A percentile compares a stretch with the other conserved stretches of the same genome.
phyloP scores from a whole-genome alignment of 2,888 invertebrate species.

The Caenorhabditis parvicauda region DNA sequence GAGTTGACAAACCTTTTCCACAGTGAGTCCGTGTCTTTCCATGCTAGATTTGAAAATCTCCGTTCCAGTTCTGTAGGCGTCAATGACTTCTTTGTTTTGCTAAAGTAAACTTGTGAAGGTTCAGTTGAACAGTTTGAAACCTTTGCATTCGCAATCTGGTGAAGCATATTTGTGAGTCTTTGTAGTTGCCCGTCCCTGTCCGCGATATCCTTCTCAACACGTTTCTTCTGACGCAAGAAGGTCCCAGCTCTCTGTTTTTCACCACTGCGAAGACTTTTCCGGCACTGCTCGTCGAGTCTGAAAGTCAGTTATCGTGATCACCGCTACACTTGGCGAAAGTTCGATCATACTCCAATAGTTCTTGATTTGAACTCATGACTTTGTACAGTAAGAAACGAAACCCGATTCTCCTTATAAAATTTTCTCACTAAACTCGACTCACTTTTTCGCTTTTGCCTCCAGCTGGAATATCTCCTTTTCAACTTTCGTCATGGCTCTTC shows the following conservation, averaged over 20 bases:
- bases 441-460: constrained; percentile 45
- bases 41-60: constrained; percentile 54
- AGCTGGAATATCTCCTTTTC: constrained; percentile 50
- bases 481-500: constrained; percentile 45
- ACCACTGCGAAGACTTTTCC: constrained; percentile 37
- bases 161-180: constrained; percentile 48
- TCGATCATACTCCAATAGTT: no score
- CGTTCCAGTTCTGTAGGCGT: constrained; percentile 51
- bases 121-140: constrained; percentile 4
- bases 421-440: constrained; percentile 5
- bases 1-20: constrained; percentile 43
- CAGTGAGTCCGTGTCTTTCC: constrained; percentile 51
- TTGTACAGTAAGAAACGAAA: neutral
- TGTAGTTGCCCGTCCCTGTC: constrained; percentile 58
- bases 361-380: neutral
- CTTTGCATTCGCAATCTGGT: constrained; percentile 52
- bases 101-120: constrained; percentile 4
- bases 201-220: constrained; percentile 50
- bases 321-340: no score
- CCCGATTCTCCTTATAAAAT: no score
- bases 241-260: constrained; percentile 46
- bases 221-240: constrained; percentile 46
- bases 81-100: constrained; percentile 55
- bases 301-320: neutral
- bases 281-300: constrained; percentile 42